Evolutionary conservation across 2,888 invertebrate species (phyloP).

Genomic region (Drosophila fulvimacula): DNA sequence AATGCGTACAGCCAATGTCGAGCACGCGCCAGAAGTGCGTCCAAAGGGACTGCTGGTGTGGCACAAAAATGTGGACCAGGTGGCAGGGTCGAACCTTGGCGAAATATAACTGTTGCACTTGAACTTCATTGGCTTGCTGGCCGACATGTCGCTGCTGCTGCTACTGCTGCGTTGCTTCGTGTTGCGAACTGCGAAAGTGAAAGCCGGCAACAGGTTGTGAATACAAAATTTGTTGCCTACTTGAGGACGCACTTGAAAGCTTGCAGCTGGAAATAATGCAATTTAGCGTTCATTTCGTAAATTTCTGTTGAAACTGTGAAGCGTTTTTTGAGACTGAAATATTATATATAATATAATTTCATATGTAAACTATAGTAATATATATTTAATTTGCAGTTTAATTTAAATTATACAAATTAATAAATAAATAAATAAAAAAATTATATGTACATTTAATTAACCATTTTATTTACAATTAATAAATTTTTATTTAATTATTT

Average conservation of each 20-base stretch:
- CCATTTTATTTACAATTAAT: too few relatives aligned
- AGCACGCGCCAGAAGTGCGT: conserved; percentile 53
- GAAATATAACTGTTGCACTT: conserved; percentile 75
- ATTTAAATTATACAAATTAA: neutral
- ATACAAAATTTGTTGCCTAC: conserved; percentile 34
- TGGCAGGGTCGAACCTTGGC: conserved; percentile 31
- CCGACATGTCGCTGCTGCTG: conserved; percentile 35
- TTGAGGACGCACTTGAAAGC: conserved; percentile 1
- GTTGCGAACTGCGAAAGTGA: conserved; percentile 66
- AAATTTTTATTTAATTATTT: too few relatives aligned
- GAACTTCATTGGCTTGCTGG: conserved; percentile 73
- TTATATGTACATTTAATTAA: too few relatives aligned
- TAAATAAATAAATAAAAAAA: too few relatives aligned
- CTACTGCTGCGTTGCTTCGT: conserved; percentile 30
- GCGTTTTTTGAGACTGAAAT: neutral
- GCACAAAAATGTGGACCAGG: conserved; percentile 25
- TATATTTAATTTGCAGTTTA: neutral
- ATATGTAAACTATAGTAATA: neutral
- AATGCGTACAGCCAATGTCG: conserved; percentile 56
- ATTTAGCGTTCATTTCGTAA: neutral
- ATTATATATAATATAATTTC: neutral
- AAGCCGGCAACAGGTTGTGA: conserved; percentile 75
- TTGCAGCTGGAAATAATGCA: neutral
- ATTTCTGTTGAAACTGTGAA: neutral
- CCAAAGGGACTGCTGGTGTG: neutral